Conservation (phyloP, 2,888 invertebrate species). For the Nemurella pictetii region DNA sequence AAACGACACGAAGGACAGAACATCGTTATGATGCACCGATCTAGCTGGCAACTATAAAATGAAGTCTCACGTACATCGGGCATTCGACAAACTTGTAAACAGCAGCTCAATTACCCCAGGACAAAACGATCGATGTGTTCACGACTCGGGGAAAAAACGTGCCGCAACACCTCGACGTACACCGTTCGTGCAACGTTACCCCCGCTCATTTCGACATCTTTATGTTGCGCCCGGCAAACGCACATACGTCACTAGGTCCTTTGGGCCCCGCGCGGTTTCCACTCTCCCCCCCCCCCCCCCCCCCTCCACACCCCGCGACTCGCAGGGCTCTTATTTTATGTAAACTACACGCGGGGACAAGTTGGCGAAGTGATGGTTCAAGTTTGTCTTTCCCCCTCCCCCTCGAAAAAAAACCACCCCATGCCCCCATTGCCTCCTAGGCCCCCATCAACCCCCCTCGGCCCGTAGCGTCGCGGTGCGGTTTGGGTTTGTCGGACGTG, state of each 20-base stretch:
- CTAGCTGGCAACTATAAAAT: too few relatives aligned
- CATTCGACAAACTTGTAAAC: too few relatives aligned
- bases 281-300: too few relatives aligned
- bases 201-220: neutral
- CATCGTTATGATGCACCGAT: too few relatives aligned
- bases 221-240: neutral
- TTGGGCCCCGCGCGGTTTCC: too few relatives aligned
- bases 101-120: too few relatives aligned
- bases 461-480: neutral
- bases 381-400: neutral
- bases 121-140: too few relatives aligned
- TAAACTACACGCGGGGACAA: neutral
- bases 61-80: too few relatives aligned
- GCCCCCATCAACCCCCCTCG: neutral
- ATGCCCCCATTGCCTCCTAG: neutral
- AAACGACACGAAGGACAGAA: too few relatives aligned
- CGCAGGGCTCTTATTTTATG: neutral
- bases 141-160: too few relatives aligned
- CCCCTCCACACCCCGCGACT: too few relatives aligned
- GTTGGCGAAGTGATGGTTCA: constrained; percentile 10
- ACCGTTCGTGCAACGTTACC: neutral
- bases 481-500: constrained; percentile 7
- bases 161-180: neutral
- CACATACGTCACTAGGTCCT: neutral
- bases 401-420: neutral